Conservation (phyloP, 2,888 invertebrate species). For the Phalangium opilio region DNA sequence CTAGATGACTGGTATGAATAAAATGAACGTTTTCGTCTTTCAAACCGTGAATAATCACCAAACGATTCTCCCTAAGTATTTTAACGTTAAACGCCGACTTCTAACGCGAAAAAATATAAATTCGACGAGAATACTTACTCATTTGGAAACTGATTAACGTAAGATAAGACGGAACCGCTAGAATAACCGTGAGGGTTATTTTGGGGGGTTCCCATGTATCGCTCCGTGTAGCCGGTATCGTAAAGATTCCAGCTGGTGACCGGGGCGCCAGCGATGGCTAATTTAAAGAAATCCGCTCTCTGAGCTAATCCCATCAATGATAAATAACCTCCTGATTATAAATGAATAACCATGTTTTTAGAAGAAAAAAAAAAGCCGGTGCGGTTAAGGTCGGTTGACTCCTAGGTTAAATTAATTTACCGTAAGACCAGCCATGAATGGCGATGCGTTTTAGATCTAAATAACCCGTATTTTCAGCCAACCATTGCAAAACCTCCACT, state of each 20-base stretch:
- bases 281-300: constrained; percentile 76
- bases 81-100: too few relatives aligned
- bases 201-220: constrained; percentile 81
- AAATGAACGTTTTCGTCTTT: constrained; percentile 99
- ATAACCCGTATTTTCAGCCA: constrained; percentile 65
- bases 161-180: constrained; percentile 66
- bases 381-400: background rate
- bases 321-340: constrained; percentile 54
- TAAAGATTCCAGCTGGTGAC: constrained; percentile 95
- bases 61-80: constrained; percentile 39
- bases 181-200: constrained; percentile 62
- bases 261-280: constrained; percentile 87
- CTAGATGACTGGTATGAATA: constrained; percentile 79
- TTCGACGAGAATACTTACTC: constrained; percentile 46
- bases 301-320: constrained; percentile 87
- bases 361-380: too few relatives aligned
- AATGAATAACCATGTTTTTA: background rate
- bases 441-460: constrained; percentile 85
- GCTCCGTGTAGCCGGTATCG: constrained; percentile 96
- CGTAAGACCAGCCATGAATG: constrained; percentile 98
- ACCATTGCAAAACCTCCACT: constrained; percentile 74
- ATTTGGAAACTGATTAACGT: constrained; percentile 75
- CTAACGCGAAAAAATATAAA: too few relatives aligned
- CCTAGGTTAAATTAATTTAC: constrained; percentile 31
- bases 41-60: constrained; percentile 89